Conservation (phyloP, 2,888 invertebrate genomes). For the Temnothorax ravouxi region DNA sequence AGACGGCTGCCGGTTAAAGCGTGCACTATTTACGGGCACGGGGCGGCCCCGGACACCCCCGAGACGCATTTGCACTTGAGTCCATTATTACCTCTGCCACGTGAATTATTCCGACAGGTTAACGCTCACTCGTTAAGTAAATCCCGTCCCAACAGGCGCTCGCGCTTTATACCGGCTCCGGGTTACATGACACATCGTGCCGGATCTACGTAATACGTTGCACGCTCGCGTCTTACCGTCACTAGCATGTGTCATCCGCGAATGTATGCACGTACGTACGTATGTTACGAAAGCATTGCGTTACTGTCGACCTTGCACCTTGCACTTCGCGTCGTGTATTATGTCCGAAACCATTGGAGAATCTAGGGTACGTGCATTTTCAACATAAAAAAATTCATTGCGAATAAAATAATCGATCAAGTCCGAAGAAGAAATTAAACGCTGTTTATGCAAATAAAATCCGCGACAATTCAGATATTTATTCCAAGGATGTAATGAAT, state of each 20-base stretch:
- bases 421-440: background rate
- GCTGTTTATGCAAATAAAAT: background rate
- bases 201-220: conserved; percentile 61
- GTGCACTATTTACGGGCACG: conserved; percentile 78
- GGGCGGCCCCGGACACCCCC: conserved; percentile 62
- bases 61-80: conserved; percentile 79
- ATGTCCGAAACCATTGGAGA: no score
- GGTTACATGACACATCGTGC: conserved; percentile 65
- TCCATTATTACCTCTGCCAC: conserved; percentile 81
- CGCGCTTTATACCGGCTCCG: conserved; percentile 61
- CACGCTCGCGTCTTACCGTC: conserved; percentile 39
- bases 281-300: background rate
- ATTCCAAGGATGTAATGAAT: background rate
- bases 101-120: conserved; percentile 83
- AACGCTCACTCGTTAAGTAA: conserved; percentile 83
- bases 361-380: no score
- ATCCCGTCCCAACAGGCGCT: conserved; percentile 75
- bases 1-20: conserved; percentile 68
- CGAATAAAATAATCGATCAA: background rate
- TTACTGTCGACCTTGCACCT: conserved; percentile 9
- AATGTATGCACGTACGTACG: background rate
- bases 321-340: background rate
- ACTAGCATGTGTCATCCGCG: conserved; percentile 19
- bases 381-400: background rate
- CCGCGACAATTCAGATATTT: background rate